phyloP scores from a whole-genome alignment of 2,113 vertebrate genomes.

The Sinocyclocheilus anshuiensis region DNA sequence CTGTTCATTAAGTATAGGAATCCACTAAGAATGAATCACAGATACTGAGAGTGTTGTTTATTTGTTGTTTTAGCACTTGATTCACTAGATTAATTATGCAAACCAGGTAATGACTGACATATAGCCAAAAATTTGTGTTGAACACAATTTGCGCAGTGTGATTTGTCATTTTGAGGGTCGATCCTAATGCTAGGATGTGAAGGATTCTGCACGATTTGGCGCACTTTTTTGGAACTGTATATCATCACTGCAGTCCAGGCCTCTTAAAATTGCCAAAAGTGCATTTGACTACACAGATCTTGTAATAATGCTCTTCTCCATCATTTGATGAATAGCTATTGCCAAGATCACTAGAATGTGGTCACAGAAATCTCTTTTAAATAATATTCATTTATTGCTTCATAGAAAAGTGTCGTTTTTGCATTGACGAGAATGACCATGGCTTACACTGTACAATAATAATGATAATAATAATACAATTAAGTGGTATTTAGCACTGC shows the following conservation, averaged over 20 bases:
- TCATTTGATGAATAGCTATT: not conserved
- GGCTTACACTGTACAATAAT: too few species aligned
- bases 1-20: not conserved
- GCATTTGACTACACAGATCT: not conserved
- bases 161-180: not conserved
- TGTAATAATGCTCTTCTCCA: not conserved
- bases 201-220: not conserved
- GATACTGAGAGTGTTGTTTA: not conserved
- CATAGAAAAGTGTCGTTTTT: not conserved
- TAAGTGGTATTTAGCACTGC: not conserved
- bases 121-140: not conserved
- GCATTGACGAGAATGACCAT: too few species aligned
- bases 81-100: not conserved
- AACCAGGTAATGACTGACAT: not conserved
- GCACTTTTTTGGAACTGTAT: not conserved
- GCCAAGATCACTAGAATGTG: not conserved
- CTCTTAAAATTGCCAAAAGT: not conserved
- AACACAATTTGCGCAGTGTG: not conserved
- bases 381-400: not conserved
- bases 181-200: not conserved
- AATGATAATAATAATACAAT: too few species aligned
- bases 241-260: not conserved
- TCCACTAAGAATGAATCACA: not conserved
- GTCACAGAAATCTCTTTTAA: not conserved
- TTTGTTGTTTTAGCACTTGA: conserved; percentile 1